Conservation (phyloP, 2,113 vertebrate genomes). For the Platichthys stellatus region DNA sequence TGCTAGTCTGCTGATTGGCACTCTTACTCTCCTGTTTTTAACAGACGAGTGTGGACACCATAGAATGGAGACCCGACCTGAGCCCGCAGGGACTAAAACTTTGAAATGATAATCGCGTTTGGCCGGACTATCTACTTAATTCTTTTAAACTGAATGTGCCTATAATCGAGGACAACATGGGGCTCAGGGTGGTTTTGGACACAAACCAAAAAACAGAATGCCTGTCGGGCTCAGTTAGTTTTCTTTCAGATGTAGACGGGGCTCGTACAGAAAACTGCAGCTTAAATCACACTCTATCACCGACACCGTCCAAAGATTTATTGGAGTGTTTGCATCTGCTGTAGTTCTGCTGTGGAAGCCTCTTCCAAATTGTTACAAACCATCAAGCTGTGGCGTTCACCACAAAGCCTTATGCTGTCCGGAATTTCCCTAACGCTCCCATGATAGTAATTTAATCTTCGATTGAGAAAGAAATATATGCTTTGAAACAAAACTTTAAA, state of each 20-base stretch:
- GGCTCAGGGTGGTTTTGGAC: neutral
- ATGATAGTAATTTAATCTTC: constrained; percentile 20
- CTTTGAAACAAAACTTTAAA: constrained; percentile 18
- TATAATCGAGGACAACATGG: neutral
- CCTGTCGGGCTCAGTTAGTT: too few species aligned
- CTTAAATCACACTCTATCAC: too few species aligned
- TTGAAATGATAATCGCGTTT: neutral
- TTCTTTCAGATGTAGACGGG: too few species aligned
- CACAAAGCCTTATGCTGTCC: constrained; percentile 8
- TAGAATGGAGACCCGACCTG: too few species aligned
- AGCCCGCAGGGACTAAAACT: neutral
- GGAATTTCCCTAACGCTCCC: constrained; percentile 13
- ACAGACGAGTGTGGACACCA: too few species aligned
- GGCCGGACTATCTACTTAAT: neutral
- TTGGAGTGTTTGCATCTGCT: too few species aligned
- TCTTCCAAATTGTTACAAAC: neutral
- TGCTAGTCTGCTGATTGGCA: neutral
- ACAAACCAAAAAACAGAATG: neutral
- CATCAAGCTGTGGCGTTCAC: neutral
- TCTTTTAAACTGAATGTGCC: neutral
- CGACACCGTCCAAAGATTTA: too few species aligned
- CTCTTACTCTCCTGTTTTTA: neutral
- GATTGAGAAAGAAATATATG: neutral
- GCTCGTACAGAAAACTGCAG: too few species aligned
- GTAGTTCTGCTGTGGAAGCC: too few species aligned